Evolutionary conservation across 2,888 invertebrate genomes (phyloP).

Genomic region (Luffia ferchaultella): DNA sequence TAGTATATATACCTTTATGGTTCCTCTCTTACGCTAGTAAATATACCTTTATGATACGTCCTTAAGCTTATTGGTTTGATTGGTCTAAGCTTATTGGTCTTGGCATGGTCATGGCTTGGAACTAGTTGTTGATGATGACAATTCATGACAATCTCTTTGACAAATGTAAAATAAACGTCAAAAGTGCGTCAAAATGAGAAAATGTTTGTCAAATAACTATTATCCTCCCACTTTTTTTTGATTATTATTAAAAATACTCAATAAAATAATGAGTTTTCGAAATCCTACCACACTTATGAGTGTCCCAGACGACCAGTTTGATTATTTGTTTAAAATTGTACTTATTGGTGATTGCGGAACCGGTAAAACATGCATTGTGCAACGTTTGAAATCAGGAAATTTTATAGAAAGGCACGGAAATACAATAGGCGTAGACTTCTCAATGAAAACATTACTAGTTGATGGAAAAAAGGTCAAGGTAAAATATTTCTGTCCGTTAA

Average conservation of each 20-base stretch:
- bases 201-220: not conserved
- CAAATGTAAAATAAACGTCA: no score
- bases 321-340: constrained; percentile 95
- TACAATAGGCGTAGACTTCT: constrained; percentile 98
- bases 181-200: no score
- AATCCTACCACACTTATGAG: constrained; percentile 81
- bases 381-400: constrained; percentile 94
- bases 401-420: constrained; percentile 95
- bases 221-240: not conserved
- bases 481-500: no score
- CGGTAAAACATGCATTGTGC: constrained; percentile 94
- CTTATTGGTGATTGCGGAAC: constrained; percentile 91
- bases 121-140: no score
- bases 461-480: constrained; percentile 97
- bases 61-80: no score
- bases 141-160: no score
- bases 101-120: no score
- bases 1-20: no score
- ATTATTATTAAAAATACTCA: not conserved
- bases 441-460: constrained; percentile 95
- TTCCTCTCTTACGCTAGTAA: no score
- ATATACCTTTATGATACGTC: no score
- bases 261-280: constrained; percentile 72
- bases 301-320: constrained; percentile 84
- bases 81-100: no score